A percentile compares a stretch with the other conserved stretches of the same genome.
phyloP scores from a whole-genome alignment of 2,888 invertebrate species.

The Campaea margaritaria region DNA sequence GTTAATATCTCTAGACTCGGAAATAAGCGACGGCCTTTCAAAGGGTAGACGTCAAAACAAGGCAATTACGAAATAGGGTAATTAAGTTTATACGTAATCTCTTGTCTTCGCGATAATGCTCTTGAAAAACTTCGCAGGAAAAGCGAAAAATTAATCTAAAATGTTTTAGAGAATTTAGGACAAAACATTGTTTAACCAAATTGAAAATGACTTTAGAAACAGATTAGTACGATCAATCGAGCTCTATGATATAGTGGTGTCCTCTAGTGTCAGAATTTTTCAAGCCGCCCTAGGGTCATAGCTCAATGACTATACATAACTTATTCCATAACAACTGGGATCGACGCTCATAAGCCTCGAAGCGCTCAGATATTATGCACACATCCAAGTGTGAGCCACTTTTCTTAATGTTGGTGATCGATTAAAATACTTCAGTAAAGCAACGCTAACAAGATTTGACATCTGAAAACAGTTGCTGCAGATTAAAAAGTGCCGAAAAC shows the following conservation, averaged over 20 bases:
- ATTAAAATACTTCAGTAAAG: too few species aligned
- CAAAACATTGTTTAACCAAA: neutral
- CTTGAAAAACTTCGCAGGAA: slow-evolving; percentile 23
- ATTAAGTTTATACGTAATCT: slow-evolving; percentile 79
- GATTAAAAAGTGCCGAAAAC: neutral
- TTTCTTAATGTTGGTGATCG: too few species aligned
- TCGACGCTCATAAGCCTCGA: too few species aligned
- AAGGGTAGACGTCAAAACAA: slow-evolving; percentile 84
- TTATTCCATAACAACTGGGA: too few species aligned
- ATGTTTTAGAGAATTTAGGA: neutral
- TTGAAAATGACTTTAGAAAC: neutral
- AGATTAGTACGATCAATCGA: too few species aligned
- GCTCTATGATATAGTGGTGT: neutral
- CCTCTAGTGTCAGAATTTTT: neutral
- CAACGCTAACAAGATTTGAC: too few species aligned
- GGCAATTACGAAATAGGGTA: slow-evolving; percentile 81
- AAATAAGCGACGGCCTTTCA: slow-evolving; percentile 77
- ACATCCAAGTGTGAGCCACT: too few species aligned
- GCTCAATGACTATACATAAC: too few species aligned
- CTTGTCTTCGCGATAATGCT: slow-evolving; percentile 59
- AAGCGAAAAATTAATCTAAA: slow-evolving; percentile 10
- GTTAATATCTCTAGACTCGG: slow-evolving; percentile 81
- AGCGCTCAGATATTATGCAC: too few species aligned
- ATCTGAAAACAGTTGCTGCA: too few species aligned
- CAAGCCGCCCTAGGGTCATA: too few species aligned